Conservation (phyloP, 2,113 vertebrate genomes). For the Poeciliopsis retropinna region DNA sequence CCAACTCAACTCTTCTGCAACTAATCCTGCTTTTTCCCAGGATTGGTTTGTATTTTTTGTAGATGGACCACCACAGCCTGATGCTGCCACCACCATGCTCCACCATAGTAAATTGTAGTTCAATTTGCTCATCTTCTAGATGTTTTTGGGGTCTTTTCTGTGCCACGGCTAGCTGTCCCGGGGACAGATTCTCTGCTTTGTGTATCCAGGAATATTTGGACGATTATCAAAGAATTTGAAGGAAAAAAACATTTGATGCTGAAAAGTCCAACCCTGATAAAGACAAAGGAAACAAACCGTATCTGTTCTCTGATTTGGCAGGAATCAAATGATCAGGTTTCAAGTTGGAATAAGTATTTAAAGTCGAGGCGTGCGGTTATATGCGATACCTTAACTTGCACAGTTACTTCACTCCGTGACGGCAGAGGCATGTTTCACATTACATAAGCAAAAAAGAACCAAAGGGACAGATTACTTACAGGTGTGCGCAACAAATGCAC, state of each 20-base stretch:
- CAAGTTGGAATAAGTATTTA: background rate
- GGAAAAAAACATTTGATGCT: background rate
- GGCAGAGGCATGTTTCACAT: slow-evolving; percentile 3
- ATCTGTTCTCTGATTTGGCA: background rate
- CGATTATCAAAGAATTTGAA: background rate
- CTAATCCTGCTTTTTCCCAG: too few relatives aligned
- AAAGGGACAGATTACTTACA: slow-evolving; percentile 15
- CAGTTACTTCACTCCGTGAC: background rate
- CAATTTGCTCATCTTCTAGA: background rate
- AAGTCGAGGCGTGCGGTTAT: background rate
- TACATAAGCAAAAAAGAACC: background rate
- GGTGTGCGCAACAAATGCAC: slow-evolving; percentile 1
- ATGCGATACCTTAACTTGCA: background rate
- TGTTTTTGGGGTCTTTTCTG: background rate
- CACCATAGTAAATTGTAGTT: background rate
- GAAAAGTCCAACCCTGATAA: background rate
- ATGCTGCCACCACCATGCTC: background rate
- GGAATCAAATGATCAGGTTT: background rate
- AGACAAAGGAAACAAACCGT: background rate
- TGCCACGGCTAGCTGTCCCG: background rate
- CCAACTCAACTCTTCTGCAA: background rate
- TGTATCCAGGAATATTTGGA: background rate
- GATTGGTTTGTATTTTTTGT: too few relatives aligned
- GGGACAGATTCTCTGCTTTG: background rate
- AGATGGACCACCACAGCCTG: background rate